Base-by-base conservation (phyloP, 2,113 vertebrate genomes). In the Noctilio leporinus region DNA sequence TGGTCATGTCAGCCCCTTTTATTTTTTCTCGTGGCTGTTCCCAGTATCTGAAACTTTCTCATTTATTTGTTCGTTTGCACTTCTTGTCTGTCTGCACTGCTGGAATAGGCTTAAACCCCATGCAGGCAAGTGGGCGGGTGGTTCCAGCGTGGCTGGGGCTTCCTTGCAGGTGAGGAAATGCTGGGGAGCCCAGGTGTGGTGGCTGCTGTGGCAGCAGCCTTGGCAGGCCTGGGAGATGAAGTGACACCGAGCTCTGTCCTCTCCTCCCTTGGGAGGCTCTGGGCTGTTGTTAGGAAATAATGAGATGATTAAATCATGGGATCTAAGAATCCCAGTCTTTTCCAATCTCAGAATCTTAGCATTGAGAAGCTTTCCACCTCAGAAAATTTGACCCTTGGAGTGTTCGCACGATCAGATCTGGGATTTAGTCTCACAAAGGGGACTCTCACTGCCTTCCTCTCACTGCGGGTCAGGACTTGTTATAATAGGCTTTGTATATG, bases 211-310 rank as follows among this genome's bases (percentile, higher is more conserved):
- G 92, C 6, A 0, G 81, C 35, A 43, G 76, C 76, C 47, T 26
- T 6, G 8, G 7, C 70, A 75, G 86, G 14, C 89, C 86, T 38
- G 64, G 84, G 94, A 93, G 86, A 62, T 81, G 89, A 76, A 55
- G 80, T 89, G 86, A 94, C 86, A 47, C 40, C 0, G 5, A 88
- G 33, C 69, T 64, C 59, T 91, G 84, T 75, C 78, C 35, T 45
- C 33, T 24, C 26, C 65, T 81, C 89, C 75, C 80, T 49, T 0
- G 43, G 92, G 97, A 95, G 72, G 49, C 84, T 93, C 22, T 1
- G 14, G 40, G 72, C 86, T 93, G 82, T 91, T 69, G 87, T 92
- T 65, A 86, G 72, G 85, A 95, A 95, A 82, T 95, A 90, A 95
- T 40, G 77, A 95, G 93, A 69, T 90, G 70, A 88, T 95, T 93